Evolutionary conservation across 2,113 vertebrate species (phyloP).

Genomic region (Limnothrissa miodon): DNA sequence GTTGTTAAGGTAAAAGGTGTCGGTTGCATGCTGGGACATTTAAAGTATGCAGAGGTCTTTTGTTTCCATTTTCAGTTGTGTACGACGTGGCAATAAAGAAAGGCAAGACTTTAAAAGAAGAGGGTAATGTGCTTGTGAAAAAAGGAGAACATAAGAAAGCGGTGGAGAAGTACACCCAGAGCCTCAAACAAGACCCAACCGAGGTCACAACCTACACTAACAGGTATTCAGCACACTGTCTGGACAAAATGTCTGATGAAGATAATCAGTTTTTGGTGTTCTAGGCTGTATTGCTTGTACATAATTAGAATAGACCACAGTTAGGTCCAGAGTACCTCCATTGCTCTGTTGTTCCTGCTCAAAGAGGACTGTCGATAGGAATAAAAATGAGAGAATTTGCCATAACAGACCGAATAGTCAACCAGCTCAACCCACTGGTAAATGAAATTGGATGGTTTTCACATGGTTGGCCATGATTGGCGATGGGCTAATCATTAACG

Average conservation of each 20-base stretch:
- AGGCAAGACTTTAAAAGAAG: slow-evolving; percentile 81
- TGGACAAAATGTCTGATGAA: neutral
- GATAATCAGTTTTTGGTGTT: neutral
- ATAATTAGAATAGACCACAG: no score
- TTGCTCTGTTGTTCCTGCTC: no score
- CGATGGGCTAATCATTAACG: no score
- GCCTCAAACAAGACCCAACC: slow-evolving; percentile 74
- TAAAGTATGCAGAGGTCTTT: neutral
- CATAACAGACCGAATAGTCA: no score
- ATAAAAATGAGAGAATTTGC: no score
- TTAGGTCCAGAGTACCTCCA: no score
- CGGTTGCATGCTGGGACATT: neutral
- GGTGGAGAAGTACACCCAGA: slow-evolving; percentile 88
- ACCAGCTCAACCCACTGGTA: no score
- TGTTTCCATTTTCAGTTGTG: slow-evolving; percentile 37
- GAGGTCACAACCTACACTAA: slow-evolving; percentile 88
- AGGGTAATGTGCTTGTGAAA: slow-evolving; percentile 90
- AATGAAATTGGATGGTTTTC: no score
- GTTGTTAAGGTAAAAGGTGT: neutral
- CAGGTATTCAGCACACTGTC: slow-evolving; percentile 74
- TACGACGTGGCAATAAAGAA: slow-evolving; percentile 65
- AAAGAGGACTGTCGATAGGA: no score
- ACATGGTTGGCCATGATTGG: no score
- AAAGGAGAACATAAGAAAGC: slow-evolving; percentile 85
- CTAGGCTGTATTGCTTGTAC: no score